Percentiles rank a stretch among this genome's conserved stretches.
These are phyloP conservation scores for Uloborus plumipes DNA, from an alignment of 2,888 invertebrate genomes.

Conservation along the genomic window DNA sequence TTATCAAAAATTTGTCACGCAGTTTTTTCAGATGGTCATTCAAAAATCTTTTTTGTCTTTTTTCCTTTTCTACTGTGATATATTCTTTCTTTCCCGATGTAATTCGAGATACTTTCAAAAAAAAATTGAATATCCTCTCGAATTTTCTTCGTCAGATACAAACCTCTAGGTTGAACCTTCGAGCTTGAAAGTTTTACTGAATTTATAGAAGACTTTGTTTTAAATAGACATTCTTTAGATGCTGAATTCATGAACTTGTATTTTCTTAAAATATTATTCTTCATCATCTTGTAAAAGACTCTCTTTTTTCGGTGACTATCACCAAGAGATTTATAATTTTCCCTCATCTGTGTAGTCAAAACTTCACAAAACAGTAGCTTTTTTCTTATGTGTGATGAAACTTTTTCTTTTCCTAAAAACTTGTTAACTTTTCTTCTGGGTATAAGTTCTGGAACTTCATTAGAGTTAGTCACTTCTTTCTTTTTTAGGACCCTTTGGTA, in stretches of 20 bases:
- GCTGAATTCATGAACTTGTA: constrained; percentile 1
- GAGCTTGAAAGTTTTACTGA: background rate
- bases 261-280: constrained; percentile 4
- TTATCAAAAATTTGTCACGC: background rate
- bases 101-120: background rate
- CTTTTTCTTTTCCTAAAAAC: constrained; percentile 2
- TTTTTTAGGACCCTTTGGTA: background rate
- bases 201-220: constrained; percentile 2
- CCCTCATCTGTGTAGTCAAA: constrained; percentile 1
- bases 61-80: background rate
- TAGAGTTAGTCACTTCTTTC: background rate
- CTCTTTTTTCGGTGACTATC: background rate
- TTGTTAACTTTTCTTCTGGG: constrained; percentile 2
- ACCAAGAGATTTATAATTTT: constrained; percentile 2
- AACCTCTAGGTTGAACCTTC: background rate
- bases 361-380: constrained; percentile 2
- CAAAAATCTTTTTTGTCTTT: constrained; percentile 7
- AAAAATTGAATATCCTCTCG: background rate
- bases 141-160: background rate
- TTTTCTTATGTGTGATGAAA: constrained; percentile 2
- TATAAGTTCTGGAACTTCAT: background rate
- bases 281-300: background rate
- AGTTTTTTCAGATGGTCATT: constrained; percentile 2
- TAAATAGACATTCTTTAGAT: constrained; percentile 1
- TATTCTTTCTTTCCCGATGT: background rate